These are phyloP conservation scores for Eupithecia subumbrata DNA, from an alignment of 2,888 invertebrate genomes.

Conservation along the genomic window DNA sequence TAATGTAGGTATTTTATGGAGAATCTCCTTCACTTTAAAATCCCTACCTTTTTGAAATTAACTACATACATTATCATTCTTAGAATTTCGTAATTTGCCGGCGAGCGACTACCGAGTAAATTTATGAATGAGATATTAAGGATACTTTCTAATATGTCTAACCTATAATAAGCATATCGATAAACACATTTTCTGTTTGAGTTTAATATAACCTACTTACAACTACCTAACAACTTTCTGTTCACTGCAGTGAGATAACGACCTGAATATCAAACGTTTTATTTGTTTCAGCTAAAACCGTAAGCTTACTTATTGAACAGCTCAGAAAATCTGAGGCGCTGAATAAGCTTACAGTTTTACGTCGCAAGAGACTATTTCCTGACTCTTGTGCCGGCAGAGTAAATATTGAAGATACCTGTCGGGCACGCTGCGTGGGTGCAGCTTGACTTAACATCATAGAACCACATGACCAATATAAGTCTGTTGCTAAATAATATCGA, in stretches of 20 bases:
- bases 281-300: conserved; percentile 15
- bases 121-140: too few species aligned
- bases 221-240: not conserved
- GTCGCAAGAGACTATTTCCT: conserved; percentile 28
- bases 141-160: not conserved
- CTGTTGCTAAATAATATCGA: conserved; percentile 79
- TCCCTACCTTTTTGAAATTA: not conserved
- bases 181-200: not conserved
- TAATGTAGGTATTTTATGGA: not conserved
- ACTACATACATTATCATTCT: not conserved
- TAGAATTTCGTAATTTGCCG: not conserved
- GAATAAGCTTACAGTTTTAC: conserved; percentile 27
- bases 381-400: conserved; percentile 23
- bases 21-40: not conserved
- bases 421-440: conserved; percentile 34
- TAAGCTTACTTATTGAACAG: conserved; percentile 12
- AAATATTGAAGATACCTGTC: conserved; percentile 34
- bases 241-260: not conserved
- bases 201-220: not conserved
- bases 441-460: conserved; percentile 37
- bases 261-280: not conserved
- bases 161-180: not conserved
- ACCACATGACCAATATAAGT: conserved; percentile 62
- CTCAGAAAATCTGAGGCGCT: conserved; percentile 8
- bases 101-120: not conserved